Conservation (phyloP, 2,888 invertebrate species). For the Ramazzottius varieornatus region DNA sequence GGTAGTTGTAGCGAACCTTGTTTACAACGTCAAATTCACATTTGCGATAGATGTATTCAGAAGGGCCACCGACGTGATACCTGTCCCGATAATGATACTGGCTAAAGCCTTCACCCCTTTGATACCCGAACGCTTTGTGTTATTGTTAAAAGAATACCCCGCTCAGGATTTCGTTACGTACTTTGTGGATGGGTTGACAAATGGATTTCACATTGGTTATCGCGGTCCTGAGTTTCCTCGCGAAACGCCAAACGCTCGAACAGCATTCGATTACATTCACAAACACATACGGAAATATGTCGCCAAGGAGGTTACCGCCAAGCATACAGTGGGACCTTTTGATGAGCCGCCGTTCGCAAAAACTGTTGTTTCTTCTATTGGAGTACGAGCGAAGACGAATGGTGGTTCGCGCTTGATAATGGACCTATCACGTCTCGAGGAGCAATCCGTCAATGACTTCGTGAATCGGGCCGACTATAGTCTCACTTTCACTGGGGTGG, state of each 20-base stretch:
- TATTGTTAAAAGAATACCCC: neutral
- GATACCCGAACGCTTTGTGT: neutral
- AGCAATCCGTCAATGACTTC: neutral
- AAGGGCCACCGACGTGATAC: neutral
- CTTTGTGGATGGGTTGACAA: neutral
- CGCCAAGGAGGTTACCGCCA: neutral
- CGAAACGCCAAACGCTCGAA: neutral
- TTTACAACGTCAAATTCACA: too few relatives aligned
- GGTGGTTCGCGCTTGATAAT: neutral
- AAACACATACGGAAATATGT: neutral
- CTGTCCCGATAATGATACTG: neutral
- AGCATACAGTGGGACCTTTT: neutral
- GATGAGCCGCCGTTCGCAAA: neutral
- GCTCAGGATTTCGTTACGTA: neutral
- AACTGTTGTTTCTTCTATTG: neutral
- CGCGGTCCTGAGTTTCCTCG: neutral
- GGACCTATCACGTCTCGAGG: neutral
- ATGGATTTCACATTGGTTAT: neutral
- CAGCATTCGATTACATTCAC: neutral
- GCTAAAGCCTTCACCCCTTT: neutral
- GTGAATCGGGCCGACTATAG: neutral
- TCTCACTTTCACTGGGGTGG: neutral
- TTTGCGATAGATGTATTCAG: neutral
- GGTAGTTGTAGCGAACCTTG: too few relatives aligned
- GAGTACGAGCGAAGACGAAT: neutral